These are phyloP conservation scores for Rhagologus leucostigma DNA, from an alignment of 2,113 vertebrate genomes.

Conservation along the genomic window DNA sequence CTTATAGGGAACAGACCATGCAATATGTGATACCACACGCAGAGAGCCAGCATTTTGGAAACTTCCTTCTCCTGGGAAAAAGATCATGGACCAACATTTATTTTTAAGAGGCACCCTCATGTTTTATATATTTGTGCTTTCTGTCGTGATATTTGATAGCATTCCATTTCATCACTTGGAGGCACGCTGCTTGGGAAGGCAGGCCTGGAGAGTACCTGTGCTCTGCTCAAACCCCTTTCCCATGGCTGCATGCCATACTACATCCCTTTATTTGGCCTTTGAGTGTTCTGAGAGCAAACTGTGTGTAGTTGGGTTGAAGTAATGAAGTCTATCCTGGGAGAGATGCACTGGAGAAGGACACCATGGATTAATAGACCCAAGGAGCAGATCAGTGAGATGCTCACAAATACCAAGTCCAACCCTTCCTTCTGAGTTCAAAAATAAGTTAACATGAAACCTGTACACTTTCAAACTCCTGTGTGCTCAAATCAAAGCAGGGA, in stretches of 20 bases:
- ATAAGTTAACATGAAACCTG: neutral
- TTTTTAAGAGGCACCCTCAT: slow-evolving; percentile 35
- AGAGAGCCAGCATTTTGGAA: slow-evolving; percentile 16
- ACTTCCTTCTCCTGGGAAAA: slow-evolving; percentile 34
- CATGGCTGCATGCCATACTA: neutral
- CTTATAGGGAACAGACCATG: slow-evolving; percentile 38
- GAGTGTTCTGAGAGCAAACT: neutral
- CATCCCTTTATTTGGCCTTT: neutral
- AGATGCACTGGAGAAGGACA: neutral
- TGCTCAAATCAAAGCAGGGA: neutral
- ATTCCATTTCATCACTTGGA: neutral
- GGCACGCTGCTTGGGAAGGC: neutral
- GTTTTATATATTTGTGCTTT: slow-evolving; percentile 19
- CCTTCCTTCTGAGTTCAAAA: neutral
- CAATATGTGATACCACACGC: slow-evolving; percentile 36
- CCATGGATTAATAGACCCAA: neutral
- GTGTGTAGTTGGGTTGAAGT: neutral
- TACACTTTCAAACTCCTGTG: neutral
- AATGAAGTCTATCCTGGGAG: neutral
- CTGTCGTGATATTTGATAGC: neutral
- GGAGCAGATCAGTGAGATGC: neutral
- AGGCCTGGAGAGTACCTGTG: neutral
- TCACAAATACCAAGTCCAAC: neutral
- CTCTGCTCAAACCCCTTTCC: neutral
- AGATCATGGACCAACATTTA: neutral